Conservation (phyloP, 1,140 invertebrate genomes). For the Pteromalus puparum region DNA sequence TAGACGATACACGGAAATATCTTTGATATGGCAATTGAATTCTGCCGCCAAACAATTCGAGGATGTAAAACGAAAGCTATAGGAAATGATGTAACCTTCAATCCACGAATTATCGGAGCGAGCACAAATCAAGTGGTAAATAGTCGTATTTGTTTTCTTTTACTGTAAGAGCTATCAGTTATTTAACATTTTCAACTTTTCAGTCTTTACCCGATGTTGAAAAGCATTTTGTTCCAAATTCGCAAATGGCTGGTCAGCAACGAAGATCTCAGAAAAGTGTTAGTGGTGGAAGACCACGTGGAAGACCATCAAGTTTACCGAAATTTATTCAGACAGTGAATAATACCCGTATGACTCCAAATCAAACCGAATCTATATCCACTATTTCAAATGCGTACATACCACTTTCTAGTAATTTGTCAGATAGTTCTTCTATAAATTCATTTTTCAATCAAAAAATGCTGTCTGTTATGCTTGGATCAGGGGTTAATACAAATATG, state of each 20-base stretch:
- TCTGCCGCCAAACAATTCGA: constrained; percentile 37
- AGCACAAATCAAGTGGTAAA: neutral
- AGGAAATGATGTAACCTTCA: constrained; percentile 22
- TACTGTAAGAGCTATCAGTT: neutral
- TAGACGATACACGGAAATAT: constrained; percentile 40
- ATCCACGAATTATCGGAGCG: neutral
- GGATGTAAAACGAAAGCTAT: constrained; percentile 25
- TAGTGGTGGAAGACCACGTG: constrained; percentile 66
- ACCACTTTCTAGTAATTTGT: constrained; percentile 58
- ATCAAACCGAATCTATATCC: constrained; percentile 3
- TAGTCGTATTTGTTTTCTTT: neutral
- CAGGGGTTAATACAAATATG: constrained; percentile 63
- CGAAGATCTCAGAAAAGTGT: constrained; percentile 47
- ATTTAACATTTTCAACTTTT: neutral
- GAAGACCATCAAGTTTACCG: constrained; percentile 69
- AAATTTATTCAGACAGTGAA: constrained; percentile 64
- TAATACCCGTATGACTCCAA: constrained; percentile 18
- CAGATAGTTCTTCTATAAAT: constrained; percentile 70
- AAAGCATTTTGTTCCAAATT: neutral
- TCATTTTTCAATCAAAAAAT: constrained; percentile 68
- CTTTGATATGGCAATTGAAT: constrained; percentile 38
- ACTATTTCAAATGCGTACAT: neutral
- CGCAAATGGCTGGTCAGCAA: neutral
- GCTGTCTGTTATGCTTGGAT: constrained; percentile 66
- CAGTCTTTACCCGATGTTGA: neutral